These are phyloP conservation scores for Danio aesculapii DNA, from an alignment of 2,797 vertebrate genomes.

Conservation along the genomic window DNA sequence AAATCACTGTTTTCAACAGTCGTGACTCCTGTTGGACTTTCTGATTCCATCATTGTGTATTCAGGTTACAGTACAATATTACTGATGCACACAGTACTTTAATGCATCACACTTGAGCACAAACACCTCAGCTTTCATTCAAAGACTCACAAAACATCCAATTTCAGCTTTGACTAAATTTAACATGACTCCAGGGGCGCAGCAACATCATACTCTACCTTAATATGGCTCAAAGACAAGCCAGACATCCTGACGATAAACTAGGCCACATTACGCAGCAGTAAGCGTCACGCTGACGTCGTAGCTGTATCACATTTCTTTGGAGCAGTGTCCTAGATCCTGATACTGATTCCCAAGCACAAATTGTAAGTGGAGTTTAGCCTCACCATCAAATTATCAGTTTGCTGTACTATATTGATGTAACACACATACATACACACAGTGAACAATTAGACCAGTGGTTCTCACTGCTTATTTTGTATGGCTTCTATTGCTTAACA, in stretches of 20 bases:
- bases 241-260: background rate
- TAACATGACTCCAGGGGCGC: slow-evolving; percentile 6
- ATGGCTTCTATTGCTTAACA: too few species aligned
- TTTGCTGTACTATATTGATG: background rate
- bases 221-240: background rate
- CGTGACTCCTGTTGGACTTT: background rate
- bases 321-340: slow-evolving; percentile 27
- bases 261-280: slow-evolving; percentile 36
- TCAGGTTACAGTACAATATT: slow-evolving; percentile 17
- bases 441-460: too few species aligned
- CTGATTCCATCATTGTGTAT: background rate
- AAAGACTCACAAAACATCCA: background rate
- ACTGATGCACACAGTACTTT: background rate
- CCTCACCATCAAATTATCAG: background rate
- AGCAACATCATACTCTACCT: slow-evolving; percentile 1
- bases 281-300: slow-evolving; percentile 35
- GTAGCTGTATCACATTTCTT: slow-evolving; percentile 32
- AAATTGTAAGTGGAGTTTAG: slow-evolving; percentile 1
- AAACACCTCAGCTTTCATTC: background rate
- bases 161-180: background rate
- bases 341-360: slow-evolving; percentile 26
- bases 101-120: background rate
- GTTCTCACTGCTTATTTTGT: too few species aligned
- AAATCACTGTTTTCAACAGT: slow-evolving; percentile 18
- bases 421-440: slow-evolving; percentile 12